Conservation (phyloP, 2,888 invertebrate genomes). For the Limnephilus rhombicus region DNA sequence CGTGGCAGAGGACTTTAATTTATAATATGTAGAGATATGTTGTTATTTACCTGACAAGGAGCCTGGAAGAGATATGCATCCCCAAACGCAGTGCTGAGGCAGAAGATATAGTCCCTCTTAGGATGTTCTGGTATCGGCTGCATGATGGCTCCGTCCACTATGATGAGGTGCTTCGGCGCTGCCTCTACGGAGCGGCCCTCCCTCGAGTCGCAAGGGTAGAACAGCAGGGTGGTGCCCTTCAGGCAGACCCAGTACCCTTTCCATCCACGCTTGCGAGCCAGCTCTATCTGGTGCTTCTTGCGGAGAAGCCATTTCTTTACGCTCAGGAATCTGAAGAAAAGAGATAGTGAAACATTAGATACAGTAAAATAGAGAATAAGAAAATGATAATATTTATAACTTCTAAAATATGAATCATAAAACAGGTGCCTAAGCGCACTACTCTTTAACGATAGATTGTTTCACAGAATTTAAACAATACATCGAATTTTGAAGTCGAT, state of each 20-base stretch:
- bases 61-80: slow-evolving; percentile 98
- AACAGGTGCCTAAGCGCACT: background rate
- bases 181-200: slow-evolving; percentile 94
- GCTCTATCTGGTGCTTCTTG: slow-evolving; percentile 97
- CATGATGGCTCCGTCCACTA: slow-evolving; percentile 97
- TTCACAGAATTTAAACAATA: too few relatives aligned
- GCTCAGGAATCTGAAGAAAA: slow-evolving; percentile 89
- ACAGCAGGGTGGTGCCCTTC: slow-evolving; percentile 96
- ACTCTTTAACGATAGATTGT: background rate
- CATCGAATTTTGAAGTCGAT: too few relatives aligned
- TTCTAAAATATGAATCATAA: background rate
- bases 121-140: slow-evolving; percentile 99
- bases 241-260: slow-evolving; percentile 99
- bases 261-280: slow-evolving; percentile 97
- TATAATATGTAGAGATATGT: too few relatives aligned
- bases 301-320: slow-evolving; percentile 98
- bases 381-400: background rate
- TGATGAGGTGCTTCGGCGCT: slow-evolving; percentile 96
- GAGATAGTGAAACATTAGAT: slow-evolving; percentile 40
- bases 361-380: background rate
- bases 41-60: slow-evolving; percentile 82
- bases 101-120: slow-evolving; percentile 98
- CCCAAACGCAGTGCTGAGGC: slow-evolving; percentile 97
- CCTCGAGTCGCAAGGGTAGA: slow-evolving; percentile 96
- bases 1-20: too few relatives aligned